Base-by-base conservation (phyloP, 1,140 invertebrate species). In the Drosophila biarmipes region DNA sequence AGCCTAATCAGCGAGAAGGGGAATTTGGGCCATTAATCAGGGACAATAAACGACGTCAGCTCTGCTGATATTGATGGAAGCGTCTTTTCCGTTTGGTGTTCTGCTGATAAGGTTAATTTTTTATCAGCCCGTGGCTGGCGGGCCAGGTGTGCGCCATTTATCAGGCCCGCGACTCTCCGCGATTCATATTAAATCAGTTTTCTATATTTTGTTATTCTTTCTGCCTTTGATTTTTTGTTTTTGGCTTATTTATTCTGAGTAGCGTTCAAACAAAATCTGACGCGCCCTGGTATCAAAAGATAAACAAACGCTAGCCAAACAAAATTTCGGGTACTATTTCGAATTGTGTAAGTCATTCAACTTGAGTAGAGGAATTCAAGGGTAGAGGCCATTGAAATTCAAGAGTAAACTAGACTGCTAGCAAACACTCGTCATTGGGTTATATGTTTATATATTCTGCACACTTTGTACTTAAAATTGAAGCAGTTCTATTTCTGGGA, bases 61-160 rank as follows among this genome's bases (percentile, higher is more conserved):
- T 69, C 17, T 38, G 24, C 35, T 35, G 38, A 62, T 71, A 87
- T 85, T 81, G 68, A 78, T 81, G 68, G 55, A 59, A 46, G 40
- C 24, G 38, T 37, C 62, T 69, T 64, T 80, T 38, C 45, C 61
- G 27, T 55, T 43, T 46, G 42, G 29, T 12, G 46, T 46, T 43
- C 35, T 31, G 21, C 49, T 67, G 78, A 89, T 89, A 84, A 82
- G 37, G 56, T 55, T 17, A 64, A 57, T 58, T 52, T 43, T 54
- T 79, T 79, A 89, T 84, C 85, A 84, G 74, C 15, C 12, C 40
- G 6, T 29, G 45, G 11, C 49, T 19, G 48, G 24, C 24, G 29
- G 24, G 31, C 74, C 84, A 87, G 75, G 79, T 89, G 79, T 75
- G 64, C 40, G 64, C 54, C 58, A 84, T 89, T 79, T 87, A 86